Evolutionary conservation across 1,140 invertebrate species (phyloP).

Genomic region (Drosophila pectinifera): DNA sequence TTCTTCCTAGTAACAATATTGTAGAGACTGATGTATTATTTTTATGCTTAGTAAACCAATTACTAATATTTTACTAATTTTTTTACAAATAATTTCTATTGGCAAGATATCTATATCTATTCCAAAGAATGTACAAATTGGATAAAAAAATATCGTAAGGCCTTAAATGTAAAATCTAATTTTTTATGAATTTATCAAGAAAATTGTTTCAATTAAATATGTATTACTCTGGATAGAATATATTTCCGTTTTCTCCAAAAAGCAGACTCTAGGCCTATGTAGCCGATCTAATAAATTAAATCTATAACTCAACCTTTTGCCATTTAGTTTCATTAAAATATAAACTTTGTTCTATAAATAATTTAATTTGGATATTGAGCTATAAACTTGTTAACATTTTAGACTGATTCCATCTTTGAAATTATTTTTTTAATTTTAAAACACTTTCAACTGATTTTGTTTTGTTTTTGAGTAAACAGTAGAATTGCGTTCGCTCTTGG

Average conservation of each 20-base stretch:
- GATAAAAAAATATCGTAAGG: too few species aligned
- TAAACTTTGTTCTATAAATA: background rate
- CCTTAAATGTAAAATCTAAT: background rate
- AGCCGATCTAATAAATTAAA: background rate
- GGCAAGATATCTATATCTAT: too few species aligned
- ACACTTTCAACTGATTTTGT: background rate
- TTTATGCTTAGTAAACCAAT: too few species aligned
- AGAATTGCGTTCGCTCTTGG: constrained; percentile 93
- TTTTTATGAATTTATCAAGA: background rate
- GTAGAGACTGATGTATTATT: too few species aligned
- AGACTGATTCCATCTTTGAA: background rate
- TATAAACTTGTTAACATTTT: too few species aligned
- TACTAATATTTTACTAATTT: too few species aligned
- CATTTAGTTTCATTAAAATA: background rate
- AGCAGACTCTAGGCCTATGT: too few species aligned
- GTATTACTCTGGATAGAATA: background rate
- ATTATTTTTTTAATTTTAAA: background rate
- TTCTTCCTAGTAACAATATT: too few species aligned
- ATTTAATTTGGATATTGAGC: too few species aligned
- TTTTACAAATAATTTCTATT: too few species aligned
- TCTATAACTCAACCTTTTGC: background rate
- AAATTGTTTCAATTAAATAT: background rate
- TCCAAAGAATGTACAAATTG: too few species aligned
- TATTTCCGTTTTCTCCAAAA: background rate
- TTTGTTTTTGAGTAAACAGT: constrained; percentile 63